Base-by-base conservation (phyloP, 1,140 invertebrate species). In the Drosophila rufa region DNA sequence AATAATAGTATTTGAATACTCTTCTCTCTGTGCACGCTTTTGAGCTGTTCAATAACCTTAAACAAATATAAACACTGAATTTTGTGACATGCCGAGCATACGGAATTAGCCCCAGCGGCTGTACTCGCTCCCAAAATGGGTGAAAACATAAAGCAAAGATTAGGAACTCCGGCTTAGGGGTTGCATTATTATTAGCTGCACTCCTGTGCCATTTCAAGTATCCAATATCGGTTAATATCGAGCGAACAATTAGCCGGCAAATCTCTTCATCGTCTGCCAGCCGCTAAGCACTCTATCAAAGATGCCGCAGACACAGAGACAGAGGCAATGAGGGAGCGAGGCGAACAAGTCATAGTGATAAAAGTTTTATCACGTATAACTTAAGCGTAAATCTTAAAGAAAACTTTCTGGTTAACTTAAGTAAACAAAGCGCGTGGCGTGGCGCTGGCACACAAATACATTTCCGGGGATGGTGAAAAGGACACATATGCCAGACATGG, bases 291-390 rank as follows among this genome's bases (percentile, higher is more conserved):
- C 83, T 87, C 70, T 64, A 66, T 79, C 51, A 81, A 78, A 78
- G 27, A 30, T 30, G 80, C 67, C 82, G 68, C 79, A 82, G 45
- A 73, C 33, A 85, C 78, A 50, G 12, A 27, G 9, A 85, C 78
- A 50, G 15, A 27, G 9, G 12, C n/a, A 36, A 55, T 55, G 22
- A n/a, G 33, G n/a, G 17, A 11, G 5, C 17, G 27, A 17, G 51
- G 60, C 65, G 69, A 83, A 76, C 61, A 81, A 79, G 81, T 82
- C 85, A 75, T 82, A 80, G 85, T 90, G 85, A 90, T 90, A 90
- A 90, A 90, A 90, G 81, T 90, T 90, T 90, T 90, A 90, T 90
- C 85, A 90, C 86, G 85, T 90, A 90, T 82, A 90, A 90, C 86
- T 90, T 90, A 81, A 90, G 85, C 85, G 85, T 90, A 90, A 90